Evolutionary conservation across 2,888 invertebrate genomes (phyloP).

Genomic region (Hoplodrina blanda): DNA sequence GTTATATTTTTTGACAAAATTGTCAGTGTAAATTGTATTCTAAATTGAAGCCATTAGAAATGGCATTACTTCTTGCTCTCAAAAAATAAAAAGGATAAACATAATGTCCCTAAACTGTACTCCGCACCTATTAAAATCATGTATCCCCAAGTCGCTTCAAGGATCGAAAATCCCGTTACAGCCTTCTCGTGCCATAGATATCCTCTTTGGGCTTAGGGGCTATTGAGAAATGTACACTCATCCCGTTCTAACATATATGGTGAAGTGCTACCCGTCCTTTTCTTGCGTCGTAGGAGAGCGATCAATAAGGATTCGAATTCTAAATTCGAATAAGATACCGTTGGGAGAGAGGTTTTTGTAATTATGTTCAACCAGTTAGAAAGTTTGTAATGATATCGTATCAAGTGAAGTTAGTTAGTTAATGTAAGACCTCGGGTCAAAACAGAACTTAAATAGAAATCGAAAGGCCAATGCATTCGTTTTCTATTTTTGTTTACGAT

Average conservation of each 20-base stretch:
- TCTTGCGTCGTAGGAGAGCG: slow-evolving; percentile 69
- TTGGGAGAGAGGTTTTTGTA: slow-evolving; percentile 62
- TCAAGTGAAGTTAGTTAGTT: slow-evolving; percentile 6
- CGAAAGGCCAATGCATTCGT: not conserved
- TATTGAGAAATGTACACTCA: slow-evolving; percentile 60
- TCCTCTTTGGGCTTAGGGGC: slow-evolving; percentile 67
- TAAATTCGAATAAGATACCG: slow-evolving; percentile 76
- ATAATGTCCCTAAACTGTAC: slow-evolving; percentile 16
- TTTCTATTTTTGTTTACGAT: not conserved
- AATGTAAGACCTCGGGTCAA: not conserved
- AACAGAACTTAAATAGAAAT: not conserved
- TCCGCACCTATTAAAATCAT: slow-evolving; percentile 46
- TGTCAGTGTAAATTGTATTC: not conserved
- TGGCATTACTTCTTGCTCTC: not conserved
- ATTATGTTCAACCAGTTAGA: slow-evolving; percentile 42
- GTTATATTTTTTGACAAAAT: not conserved
- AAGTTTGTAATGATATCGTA: slow-evolving; percentile 28
- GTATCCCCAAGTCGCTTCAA: slow-evolving; percentile 44
- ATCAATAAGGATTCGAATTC: slow-evolving; percentile 84
- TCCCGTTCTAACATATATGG: slow-evolving; percentile 65
- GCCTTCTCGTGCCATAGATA: slow-evolving; percentile 67
- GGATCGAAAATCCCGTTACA: slow-evolving; percentile 62
- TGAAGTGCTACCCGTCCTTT: slow-evolving; percentile 54
- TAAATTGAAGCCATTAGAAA: not conserved
- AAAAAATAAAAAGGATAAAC: slow-evolving; percentile 6